phyloP scores from a whole-genome alignment of 1,140 invertebrate genomes.

The Drosophila albomicans region DNA sequence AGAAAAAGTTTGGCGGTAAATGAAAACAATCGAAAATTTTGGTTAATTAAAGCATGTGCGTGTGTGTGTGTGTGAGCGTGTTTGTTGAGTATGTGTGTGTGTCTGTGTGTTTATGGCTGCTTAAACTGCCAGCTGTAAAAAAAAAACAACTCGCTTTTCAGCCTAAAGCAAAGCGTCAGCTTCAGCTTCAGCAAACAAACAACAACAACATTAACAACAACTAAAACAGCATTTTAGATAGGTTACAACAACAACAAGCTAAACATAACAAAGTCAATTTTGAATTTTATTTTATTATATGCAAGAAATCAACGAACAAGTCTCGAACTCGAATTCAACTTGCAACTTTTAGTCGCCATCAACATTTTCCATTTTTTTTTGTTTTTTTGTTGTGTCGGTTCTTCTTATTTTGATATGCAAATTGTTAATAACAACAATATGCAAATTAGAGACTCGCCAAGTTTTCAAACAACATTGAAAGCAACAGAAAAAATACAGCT shows the following conservation, averaged over 20 bases:
- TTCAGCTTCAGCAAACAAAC: slow-evolving; percentile 14
- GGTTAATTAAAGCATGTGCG: slow-evolving; percentile 7
- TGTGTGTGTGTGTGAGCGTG: slow-evolving; percentile 22
- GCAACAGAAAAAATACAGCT: background rate
- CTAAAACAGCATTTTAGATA: slow-evolving; percentile 1
- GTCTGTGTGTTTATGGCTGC: slow-evolving; percentile 18
- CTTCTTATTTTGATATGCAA: slow-evolving; percentile 51
- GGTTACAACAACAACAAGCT: slow-evolving; percentile 13
- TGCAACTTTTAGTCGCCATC: slow-evolving; percentile 3
- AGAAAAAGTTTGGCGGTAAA: slow-evolving; percentile 44
- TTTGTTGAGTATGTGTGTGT: slow-evolving; percentile 8
- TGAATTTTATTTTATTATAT: background rate
- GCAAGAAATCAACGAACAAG: slow-evolving; percentile 12
- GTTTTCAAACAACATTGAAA: slow-evolving; percentile 4
- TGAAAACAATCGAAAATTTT: slow-evolving; percentile 1
- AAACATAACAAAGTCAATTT: slow-evolving; percentile 1
- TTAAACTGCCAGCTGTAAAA: slow-evolving; percentile 4
- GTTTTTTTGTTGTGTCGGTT: background rate
- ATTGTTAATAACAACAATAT: slow-evolving; percentile 46
- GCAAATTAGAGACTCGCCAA: slow-evolving; percentile 28
- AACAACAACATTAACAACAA: background rate
- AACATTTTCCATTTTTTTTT: background rate
- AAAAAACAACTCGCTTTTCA: slow-evolving; percentile 5
- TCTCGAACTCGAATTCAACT: background rate
- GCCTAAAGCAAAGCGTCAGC: slow-evolving; percentile 1